Conservation (phyloP, 2,888 invertebrate genomes). For the Cheilosia grossa region DNA sequence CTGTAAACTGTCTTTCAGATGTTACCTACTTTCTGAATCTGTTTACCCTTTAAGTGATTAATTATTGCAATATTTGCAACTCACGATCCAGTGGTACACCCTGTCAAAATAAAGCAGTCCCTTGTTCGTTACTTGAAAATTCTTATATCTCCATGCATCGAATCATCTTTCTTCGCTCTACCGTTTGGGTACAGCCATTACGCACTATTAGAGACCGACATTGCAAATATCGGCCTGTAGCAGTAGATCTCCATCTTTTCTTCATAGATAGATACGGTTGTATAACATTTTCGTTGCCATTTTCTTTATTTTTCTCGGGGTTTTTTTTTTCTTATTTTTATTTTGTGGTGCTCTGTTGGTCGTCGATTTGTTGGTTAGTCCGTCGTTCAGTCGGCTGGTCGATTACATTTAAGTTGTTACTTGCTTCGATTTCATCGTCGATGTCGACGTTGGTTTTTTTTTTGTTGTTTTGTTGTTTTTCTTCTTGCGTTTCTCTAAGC, state of each 20-base stretch:
- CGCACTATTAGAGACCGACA: constrained; percentile 33
- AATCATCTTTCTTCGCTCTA: constrained; percentile 23
- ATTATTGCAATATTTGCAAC: too few relatives aligned
- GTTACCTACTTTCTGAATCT: too few relatives aligned
- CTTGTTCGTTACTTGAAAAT: neutral
- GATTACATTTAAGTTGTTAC: constrained; percentile 70
- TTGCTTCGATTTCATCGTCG: constrained; percentile 65
- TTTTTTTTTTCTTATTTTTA: constrained; percentile 22
- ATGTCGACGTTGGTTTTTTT: constrained; percentile 38
- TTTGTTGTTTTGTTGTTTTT: constrained; percentile 24
- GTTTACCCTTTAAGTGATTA: too few relatives aligned
- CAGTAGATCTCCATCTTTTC: constrained; percentile 62
- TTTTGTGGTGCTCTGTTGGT: constrained; percentile 55
- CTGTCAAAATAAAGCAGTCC: too few relatives aligned
- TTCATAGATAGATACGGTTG: constrained; percentile 58
- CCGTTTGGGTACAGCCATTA: constrained; percentile 22
- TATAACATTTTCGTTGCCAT: constrained; percentile 65
- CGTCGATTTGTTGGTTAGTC: constrained; percentile 31
- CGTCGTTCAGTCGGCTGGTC: constrained; percentile 45
- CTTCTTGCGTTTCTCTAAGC: constrained; percentile 70
- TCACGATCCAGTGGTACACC: too few relatives aligned
- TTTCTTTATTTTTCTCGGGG: constrained; percentile 42
- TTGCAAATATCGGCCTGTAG: constrained; percentile 37
- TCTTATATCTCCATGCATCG: neutral
- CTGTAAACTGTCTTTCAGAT: too few relatives aligned